These are phyloP conservation scores for Glyphotaelius pellucidus DNA, from an alignment of 2,888 invertebrate genomes.

Conservation along the genomic window DNA sequence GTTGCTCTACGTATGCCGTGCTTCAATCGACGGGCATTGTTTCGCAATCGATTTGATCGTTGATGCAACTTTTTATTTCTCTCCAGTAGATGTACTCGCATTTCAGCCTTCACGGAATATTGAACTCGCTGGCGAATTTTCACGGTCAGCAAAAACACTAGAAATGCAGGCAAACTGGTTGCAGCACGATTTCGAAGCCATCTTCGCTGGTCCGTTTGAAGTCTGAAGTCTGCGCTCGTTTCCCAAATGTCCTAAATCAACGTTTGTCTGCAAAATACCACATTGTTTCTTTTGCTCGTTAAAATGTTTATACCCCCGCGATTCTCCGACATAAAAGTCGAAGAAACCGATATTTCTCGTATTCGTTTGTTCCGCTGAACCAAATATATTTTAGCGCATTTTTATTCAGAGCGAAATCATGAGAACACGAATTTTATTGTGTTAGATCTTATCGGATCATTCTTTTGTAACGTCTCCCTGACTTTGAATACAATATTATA, in stretches of 20 bases:
- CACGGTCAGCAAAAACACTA: slow-evolving; percentile 43
- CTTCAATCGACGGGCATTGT: neutral
- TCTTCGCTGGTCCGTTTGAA: neutral
- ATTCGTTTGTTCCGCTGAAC: slow-evolving; percentile 8
- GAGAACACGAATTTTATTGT: neutral
- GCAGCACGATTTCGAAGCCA: slow-evolving; percentile 18
- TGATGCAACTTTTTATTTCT: slow-evolving; percentile 21
- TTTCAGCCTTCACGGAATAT: slow-evolving; percentile 15
- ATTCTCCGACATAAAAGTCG: neutral
- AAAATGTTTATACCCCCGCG: neutral
- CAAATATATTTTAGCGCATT: slow-evolving; percentile 16
- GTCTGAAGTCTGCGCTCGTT: slow-evolving; percentile 4
- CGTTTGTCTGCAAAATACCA: neutral
- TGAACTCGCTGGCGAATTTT: slow-evolving; percentile 33
- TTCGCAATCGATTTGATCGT: slow-evolving; percentile 27
- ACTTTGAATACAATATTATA: slow-evolving; percentile 2
- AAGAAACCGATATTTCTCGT: neutral
- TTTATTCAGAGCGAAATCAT: neutral
- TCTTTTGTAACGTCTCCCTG: neutral
- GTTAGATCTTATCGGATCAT: neutral
- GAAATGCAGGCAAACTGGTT: slow-evolving; percentile 55
- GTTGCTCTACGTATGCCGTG: neutral
- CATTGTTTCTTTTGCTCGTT: slow-evolving; percentile 4
- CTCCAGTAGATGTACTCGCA: neutral
- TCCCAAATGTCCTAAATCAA: neutral